Evolutionary conservation across 1,140 invertebrate species (phyloP).

Genomic region (Mycetomoellerius zeteki): DNA sequence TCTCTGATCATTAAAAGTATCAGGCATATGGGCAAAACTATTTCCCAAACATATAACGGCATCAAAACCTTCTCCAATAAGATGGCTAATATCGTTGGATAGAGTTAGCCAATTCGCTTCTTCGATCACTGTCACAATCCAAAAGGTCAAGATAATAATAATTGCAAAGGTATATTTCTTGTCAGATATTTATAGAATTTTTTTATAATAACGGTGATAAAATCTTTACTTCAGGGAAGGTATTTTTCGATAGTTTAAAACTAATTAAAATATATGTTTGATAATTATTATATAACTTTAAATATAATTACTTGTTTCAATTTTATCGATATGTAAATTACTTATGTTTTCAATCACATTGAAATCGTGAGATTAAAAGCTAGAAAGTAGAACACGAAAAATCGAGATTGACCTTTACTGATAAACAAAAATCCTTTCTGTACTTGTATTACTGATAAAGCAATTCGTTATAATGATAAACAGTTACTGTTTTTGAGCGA

Average conservation of each 20-base stretch:
- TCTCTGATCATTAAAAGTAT: slow-evolving; percentile 92
- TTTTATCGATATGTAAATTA: background rate
- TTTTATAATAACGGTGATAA: background rate
- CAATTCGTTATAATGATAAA: background rate
- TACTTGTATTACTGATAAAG: slow-evolving; percentile 9
- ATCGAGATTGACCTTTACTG: slow-evolving; percentile 23
- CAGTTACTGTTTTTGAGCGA: slow-evolving; percentile 1
- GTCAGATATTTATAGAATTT: background rate
- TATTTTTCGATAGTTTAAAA: background rate
- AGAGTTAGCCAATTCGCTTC: slow-evolving; percentile 94
- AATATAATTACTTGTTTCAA: background rate
- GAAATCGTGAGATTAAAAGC: background rate
- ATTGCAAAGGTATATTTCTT: background rate
- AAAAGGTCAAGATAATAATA: slow-evolving; percentile 19
- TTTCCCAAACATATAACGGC: slow-evolving; percentile 96
- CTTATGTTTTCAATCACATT: background rate
- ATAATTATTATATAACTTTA: slow-evolving; percentile 8
- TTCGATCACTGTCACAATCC: slow-evolving; percentile 90
- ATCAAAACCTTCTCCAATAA: slow-evolving; percentile 90
- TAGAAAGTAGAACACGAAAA: background rate
- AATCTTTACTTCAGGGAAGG: background rate
- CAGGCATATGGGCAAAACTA: slow-evolving; percentile 95
- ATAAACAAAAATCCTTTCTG: slow-evolving; percentile 2
- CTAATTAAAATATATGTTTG: background rate
- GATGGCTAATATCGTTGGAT: slow-evolving; percentile 89